Evolutionary conservation across 2,888 invertebrate genomes (phyloP), one percentile per base, ranked within the genome.

Genomic region (Meloe dianella): DNA sequence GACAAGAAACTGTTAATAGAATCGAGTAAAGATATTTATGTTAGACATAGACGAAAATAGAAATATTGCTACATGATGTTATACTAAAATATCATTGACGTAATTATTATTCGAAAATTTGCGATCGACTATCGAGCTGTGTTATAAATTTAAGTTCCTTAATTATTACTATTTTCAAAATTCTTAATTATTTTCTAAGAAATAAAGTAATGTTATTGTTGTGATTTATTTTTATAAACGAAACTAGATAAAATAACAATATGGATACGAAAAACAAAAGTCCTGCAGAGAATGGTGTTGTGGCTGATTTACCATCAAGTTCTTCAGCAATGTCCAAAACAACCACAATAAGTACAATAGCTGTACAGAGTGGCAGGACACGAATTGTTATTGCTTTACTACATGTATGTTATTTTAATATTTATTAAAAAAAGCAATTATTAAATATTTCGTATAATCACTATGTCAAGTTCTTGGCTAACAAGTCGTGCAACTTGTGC

Each of bases 271-370:
- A 73, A 70, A 66, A 69, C 47, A 71, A 70, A 65, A 70, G 63
- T 61, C 67, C 74, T 32, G 71, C 76, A 71, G 80, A 79, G 71
- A 77, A 77, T 71, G 77, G 71, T 29, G 75, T 75, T 62, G 54
- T 61, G 61, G 57, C 64, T 73, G 70, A 41, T 73, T 74, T n/a
- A 72, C 70, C 63, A 75, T 72, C 59, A 64, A 71, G 60, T 63
- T 54, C 80, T 60, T 62, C 73, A 20, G 81, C 83, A 7, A 82
- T 84, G 81, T 74, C 86, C 61, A 86, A 88, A 74, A 91, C 92
- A 64, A 95, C 95, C 67, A 95, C 95, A 75, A 92, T 96, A 79
- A 94, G 94, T 83, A 95, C 96, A 66, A 94, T 96, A 75, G 95
- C 95, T 59, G 92, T 96, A 70, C 93, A 94, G 82, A 93, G 94